Evolutionary conservation across 1,140 invertebrate species (phyloP).

Genomic region (Diabrotica undecimpunctata): DNA sequence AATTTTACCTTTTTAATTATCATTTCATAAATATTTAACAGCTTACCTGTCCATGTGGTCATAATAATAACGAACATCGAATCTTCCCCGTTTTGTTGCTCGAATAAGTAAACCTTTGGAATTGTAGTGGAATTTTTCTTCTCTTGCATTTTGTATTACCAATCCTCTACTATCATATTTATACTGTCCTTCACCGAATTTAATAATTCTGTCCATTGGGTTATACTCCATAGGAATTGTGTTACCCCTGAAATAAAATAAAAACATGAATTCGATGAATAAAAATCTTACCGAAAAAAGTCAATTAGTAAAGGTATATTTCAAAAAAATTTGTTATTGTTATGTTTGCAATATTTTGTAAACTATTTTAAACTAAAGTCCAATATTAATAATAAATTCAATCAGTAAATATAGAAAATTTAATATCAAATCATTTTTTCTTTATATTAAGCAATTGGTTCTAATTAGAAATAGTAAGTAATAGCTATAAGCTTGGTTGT

Average conservation of each 20-base stretch:
- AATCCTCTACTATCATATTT: constrained; percentile 86
- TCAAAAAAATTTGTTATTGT: background rate
- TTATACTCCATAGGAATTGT: constrained; percentile 90
- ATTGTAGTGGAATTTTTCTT: constrained; percentile 92
- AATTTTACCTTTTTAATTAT: no score
- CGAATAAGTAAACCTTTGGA: constrained; percentile 82
- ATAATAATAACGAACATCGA: constrained; percentile 92
- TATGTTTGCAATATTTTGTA: no score
- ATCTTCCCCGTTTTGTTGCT: constrained; percentile 78
- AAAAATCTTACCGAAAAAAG: no score
- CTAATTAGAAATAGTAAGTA: no score
- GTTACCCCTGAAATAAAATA: constrained; percentile 65
- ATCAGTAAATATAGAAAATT: no score
- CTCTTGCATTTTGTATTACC: constrained; percentile 85
- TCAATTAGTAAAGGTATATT: no score
- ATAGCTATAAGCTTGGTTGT: no score
- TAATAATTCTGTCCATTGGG: constrained; percentile 81
- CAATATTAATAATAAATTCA: no score
- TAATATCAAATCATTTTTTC: no score
- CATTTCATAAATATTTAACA: background rate
- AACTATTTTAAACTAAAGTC: no score
- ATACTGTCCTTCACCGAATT: constrained; percentile 85
- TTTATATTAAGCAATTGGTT: no score
- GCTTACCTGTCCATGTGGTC: constrained; percentile 73
- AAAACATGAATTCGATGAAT: background rate